Evolutionary conservation across 2,888 invertebrate species (phyloP), one percentile per base, ranked within the genome.

Genomic region (Drosophila tanythrix): DNA sequence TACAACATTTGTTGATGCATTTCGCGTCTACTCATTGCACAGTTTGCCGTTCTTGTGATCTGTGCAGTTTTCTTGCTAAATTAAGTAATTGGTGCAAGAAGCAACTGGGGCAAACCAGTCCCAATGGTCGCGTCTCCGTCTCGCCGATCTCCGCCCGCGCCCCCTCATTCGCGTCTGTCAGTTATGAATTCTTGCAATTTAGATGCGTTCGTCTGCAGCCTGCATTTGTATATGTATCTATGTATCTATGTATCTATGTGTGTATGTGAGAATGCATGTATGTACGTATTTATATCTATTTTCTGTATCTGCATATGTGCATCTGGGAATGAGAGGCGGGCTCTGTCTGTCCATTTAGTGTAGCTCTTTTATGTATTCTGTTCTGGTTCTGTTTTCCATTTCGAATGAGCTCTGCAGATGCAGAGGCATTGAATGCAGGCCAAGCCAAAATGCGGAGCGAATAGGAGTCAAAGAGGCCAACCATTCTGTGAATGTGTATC

Each of bases 71-170:
- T 88, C 79, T 88, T 85, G 86, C 83, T 81, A 85, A 88, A 88
- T 85, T 88, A 83, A 88, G 89, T 85, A 85, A 85, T 85, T 85
- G 89, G 64, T 81, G 64, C 84, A 88, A 77, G 79, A 68, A 74
- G 55, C 79, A 55, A 65, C 83, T 69, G 62, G 43, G 64, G 51
- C 71, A 74, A 59, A 46, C 59, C 65, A 48, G 65, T 46, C 66
- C 36, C 50, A 46, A 51, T 69, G 25, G 33, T n/a, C 46, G 7
- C 52, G 21, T 18, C 21, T 3, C 11, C 29, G 4, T 13, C n/a
- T 33, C 13, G 50, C 10, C 25, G 46, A 46, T 46, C 46, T 13
- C 21, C 46, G 48, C 27, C 50, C 11, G 15, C 27, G 7, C n/a
- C 6, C 21, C 46, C 15, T 21, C 21, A 21, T 15, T 2, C 4